Evolutionary conservation across 2,113 vertebrate genomes (phyloP), one percentile per base, ranked within the genome.

Genomic region (Sylvietta virens): DNA sequence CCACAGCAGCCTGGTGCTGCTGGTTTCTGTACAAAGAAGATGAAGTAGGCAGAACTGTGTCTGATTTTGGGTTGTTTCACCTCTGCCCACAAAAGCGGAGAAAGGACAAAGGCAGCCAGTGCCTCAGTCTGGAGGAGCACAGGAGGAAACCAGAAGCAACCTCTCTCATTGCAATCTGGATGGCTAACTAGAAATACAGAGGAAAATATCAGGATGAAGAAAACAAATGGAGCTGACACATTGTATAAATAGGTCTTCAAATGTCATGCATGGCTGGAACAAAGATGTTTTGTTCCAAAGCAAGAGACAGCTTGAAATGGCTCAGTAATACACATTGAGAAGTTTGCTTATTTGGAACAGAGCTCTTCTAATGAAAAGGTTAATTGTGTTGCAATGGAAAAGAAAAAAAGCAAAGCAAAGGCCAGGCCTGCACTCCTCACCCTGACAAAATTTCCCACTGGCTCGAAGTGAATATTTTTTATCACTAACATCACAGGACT

Each of bases 211-310:
- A 95, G 84, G 66, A 94, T 81, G 93, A 89, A 90, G 91, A 95
- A 95, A 96, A 92, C 88, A 96, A 97, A 96, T 97, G 89, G 81
- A 97, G 74, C 91, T 96, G 96, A 96, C 96, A 97, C 78, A 90
- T 89, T 96, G 86, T 95, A 91, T 94, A 95, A 97, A 95, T 95
- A 95, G 95, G 94, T 97, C 91, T 94, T 95, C 96, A 97, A 95
- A 97, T 96, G 96, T 95, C 96, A 95, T 77, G 89, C 79, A 91
- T 77, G 84, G 91, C 70, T 97, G 84, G 89, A 94, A 96, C 95
- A 97, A 95, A 97, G 94, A 91, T 50, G 60, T 94, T 96, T 94
- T 96, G 93, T 97, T 96, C 88, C 93, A 64, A 87, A 94, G 73
- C 72, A 95, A 93, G 66, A 95, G 93, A 95, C 61, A 82, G 79